Base-by-base conservation (phyloP, 1,140 invertebrate species). In the Camponotus vicinus region DNA sequence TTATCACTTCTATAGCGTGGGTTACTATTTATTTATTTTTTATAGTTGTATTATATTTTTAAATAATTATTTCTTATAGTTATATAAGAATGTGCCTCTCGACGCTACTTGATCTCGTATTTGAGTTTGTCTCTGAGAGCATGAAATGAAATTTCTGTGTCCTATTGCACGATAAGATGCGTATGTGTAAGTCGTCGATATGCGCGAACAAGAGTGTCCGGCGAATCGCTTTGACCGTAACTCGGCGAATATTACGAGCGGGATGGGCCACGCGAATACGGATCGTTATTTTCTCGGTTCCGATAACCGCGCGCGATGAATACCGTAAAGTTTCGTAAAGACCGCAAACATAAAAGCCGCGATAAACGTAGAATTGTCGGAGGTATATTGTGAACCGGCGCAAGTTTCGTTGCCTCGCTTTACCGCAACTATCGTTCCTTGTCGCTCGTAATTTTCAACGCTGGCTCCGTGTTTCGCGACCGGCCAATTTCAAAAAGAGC, bases 331-430 rank as follows among this genome's bases (percentile, higher is more conserved):
- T 88, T 88, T 21, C 59, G 40, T 45, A 57, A 88, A 89, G 52
- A 88, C 75, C 42, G 73, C 66, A 52, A 88, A 55, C 59, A 78
- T 69, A 73, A 77, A 45, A 49, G 64, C 87, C 49, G 61, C 57
- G 71, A 88, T 88, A 88, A 85, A 75, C 49, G 71, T 82, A 77
- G 79, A 88, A 88, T 88, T 78, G 59, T 71, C 18, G 49, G 73
- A 70, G 82, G 79, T 83, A 88, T 73, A 77, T 87, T 84, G 64
- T 84, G 40, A 76, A 69, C 67, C 27, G 11, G 37, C 45, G 49
- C 40, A 87, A 84, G 70, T 88, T 88, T 63, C 32, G 70, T 63
- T 52, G 64, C 15, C 55, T 59, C 71, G 67, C 63, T 61, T 69
- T 57, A 8, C 55, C 42, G 18, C 69, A 59, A 78, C 61, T 59